Evolutionary conservation across 2,888 invertebrate species (phyloP).

Genomic region (Homarus gammarus): DNA sequence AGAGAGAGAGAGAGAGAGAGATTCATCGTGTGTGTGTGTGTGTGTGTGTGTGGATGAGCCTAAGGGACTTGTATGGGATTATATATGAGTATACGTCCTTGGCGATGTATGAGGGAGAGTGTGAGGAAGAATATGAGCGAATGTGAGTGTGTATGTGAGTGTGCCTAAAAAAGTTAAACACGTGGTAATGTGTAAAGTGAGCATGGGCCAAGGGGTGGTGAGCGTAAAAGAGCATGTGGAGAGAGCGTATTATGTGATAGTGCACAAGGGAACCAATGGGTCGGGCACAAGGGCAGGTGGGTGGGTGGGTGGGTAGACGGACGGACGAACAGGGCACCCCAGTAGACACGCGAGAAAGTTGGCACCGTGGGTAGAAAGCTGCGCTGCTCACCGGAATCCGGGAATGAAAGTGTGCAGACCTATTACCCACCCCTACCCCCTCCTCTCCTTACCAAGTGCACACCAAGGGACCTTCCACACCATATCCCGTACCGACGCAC

Average conservation of each 20-base stretch:
- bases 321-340: neutral
- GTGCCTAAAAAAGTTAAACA: neutral
- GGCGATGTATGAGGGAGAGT: neutral
- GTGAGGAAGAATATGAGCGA: neutral
- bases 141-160: conserved; percentile 6
- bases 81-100: conserved; percentile 7
- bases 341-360: conserved; percentile 15
- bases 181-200: neutral
- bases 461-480: neutral
- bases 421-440: neutral
- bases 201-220: neutral
- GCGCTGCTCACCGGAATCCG: conserved; percentile 21
- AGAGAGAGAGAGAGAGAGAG: neutral
- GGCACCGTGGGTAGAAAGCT: conserved; percentile 19
- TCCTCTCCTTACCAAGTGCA: neutral
- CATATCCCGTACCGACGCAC: neutral
- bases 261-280: neutral
- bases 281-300: too few species aligned
- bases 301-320: neutral
- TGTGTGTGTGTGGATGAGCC: conserved; percentile 28
- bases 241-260: conserved; percentile 4
- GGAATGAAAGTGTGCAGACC: conserved; percentile 1
- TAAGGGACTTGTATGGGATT: conserved; percentile 11
- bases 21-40: conserved; percentile 20
- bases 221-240: neutral